Evolutionary conservation across 2,113 vertebrate genomes (phyloP).

Genomic region (Cheirogaleus medius): DNA sequence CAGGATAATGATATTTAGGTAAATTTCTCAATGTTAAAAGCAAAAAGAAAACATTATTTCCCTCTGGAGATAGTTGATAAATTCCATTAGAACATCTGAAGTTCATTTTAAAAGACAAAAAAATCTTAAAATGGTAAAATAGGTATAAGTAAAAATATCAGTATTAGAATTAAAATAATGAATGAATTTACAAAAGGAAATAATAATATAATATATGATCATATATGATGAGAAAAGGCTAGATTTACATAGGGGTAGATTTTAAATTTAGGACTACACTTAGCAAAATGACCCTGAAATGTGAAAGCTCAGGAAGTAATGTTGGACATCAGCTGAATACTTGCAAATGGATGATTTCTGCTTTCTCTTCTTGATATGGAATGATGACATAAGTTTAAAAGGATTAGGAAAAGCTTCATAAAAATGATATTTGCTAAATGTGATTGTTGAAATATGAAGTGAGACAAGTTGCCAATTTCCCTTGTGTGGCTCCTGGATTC

Average conservation of each 20-base stretch:
- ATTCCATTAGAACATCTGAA: neutral
- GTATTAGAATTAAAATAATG: neutral
- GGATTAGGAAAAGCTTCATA: neutral
- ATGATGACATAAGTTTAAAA: neutral
- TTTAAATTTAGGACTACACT: conserved; percentile 2
- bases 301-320: neutral
- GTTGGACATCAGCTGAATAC: neutral
- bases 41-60: neutral
- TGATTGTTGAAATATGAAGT: neutral
- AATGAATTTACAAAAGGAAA: neutral
- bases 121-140: neutral
- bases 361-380: neutral
- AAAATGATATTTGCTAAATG: neutral
- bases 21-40: neutral
- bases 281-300: neutral
- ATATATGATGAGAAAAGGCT: neutral
- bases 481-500: neutral
- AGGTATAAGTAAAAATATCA: neutral
- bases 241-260: neutral
- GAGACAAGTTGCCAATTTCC: neutral
- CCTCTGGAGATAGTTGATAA: neutral
- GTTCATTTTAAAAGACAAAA: conserved; percentile 32
- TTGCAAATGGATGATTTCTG: neutral
- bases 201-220: neutral
- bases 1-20: neutral